Base-by-base conservation (phyloP, 1,140 invertebrate species). In the Myzus persicae region DNA sequence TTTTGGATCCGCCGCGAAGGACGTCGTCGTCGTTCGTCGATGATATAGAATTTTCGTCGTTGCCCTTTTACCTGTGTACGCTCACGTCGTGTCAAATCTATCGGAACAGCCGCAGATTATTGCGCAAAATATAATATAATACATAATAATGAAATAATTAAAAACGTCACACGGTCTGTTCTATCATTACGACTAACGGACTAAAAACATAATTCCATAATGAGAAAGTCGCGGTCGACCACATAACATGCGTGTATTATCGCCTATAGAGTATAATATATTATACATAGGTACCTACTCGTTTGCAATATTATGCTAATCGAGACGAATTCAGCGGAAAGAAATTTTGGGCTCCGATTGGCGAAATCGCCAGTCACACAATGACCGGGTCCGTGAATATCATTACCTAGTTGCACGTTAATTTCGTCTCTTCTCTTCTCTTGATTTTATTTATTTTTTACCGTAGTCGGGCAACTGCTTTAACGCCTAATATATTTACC, bases 391-490 rank as follows among this genome's bases (percentile, higher is more conserved):
- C 85, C 44, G 44, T 36, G 48, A 89, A 89, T 89, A 89, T 40
- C 36, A 54, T 89, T 54, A 40, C 26, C 20, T 2, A 7, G 3
- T 1, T 18, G 26, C 14, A 1, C 89, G 89, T 90, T 90, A 67
- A 90, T 67, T 90, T 90, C 6, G 89, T 90, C 89, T 59, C 89
- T 90, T 90, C 48, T 54, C 8, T 89, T 51, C 9, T 89, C 11
- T 46, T 18, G 31, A 6, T n/a, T 82, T 82, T 24, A 38, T 82
- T 82, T n/a, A n/a, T n/a, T 82, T 82, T 82, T 82, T 82, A 82
- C 76, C 22, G 2, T 48, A 54, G 38, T 7, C 40, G 24, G 89
- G 40, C 42, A 90, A 18, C 42, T 54, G 54, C 26, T 67, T 67
- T 59, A 22, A 51, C n/a, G 36, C 87, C 48, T 24, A 24, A 38